These are phyloP conservation scores for Momotus momota DNA, from an alignment of 2,797 vertebrate species.

Conservation along the genomic window DNA sequence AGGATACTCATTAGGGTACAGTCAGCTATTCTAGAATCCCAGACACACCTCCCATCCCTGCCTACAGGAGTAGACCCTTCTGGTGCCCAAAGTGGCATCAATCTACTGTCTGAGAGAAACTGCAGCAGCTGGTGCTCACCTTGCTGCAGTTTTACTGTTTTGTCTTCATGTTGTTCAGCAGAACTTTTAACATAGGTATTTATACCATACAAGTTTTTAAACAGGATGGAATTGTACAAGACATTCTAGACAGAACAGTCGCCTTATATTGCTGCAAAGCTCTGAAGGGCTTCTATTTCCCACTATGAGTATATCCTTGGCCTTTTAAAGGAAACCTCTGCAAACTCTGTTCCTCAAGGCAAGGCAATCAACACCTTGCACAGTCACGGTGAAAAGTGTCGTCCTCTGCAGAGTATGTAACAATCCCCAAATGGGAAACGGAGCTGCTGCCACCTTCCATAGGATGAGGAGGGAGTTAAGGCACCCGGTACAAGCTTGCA, in stretches of 20 bases:
- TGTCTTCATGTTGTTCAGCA: neutral
- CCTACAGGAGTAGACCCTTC: neutral
- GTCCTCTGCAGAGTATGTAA: neutral
- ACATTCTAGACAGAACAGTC: neutral
- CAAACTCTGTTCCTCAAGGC: neutral
- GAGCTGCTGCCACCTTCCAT: neutral
- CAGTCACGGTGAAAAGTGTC: rapidly evolving
- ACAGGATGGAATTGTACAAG: neutral
- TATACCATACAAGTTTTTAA: neutral
- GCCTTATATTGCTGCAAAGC: neutral
- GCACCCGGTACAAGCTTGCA: neutral
- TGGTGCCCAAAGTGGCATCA: neutral
- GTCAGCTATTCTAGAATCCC: neutral
- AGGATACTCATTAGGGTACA: neutral
- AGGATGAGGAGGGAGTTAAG: neutral
- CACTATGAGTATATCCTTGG: neutral
- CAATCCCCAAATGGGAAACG: too few relatives aligned
- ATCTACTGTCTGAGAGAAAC: neutral
- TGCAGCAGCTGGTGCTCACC: neutral
- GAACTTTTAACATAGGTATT: neutral
- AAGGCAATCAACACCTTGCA: neutral
- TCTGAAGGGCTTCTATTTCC: neutral
- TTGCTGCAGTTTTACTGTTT: neutral
- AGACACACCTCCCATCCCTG: neutral
- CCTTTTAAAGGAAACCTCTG: neutral